These are phyloP conservation scores for Phrynosoma platyrhinos DNA, from an alignment of 2,113 vertebrate species.

Conservation along the genomic window DNA sequence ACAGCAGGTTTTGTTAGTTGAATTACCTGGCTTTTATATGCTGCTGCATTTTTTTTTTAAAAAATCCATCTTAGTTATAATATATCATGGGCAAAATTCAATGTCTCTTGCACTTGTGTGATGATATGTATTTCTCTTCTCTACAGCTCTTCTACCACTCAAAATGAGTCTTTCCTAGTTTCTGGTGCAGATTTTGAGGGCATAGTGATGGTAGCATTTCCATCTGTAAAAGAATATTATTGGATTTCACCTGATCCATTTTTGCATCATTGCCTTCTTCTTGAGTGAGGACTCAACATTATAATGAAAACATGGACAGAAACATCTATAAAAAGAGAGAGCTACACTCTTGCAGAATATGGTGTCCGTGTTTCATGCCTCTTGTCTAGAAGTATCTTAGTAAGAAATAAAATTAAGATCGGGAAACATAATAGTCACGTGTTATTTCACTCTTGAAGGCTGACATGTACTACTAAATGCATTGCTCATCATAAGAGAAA, in stretches of 20 bases:
- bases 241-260: too few relatives aligned
- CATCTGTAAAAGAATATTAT: too few relatives aligned
- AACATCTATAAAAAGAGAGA: not conserved
- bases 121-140: too few relatives aligned
- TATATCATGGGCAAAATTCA: not conserved
- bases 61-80: too few relatives aligned
- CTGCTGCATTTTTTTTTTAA: not conserved
- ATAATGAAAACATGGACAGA: not conserved
- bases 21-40: not conserved
- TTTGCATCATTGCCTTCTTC: not conserved
- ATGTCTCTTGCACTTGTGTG: too few relatives aligned
- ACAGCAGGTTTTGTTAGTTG: not conserved
- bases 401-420: not conserved
- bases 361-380: not conserved
- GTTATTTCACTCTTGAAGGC: not conserved
- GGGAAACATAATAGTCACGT: not conserved
- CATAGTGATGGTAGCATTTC: too few relatives aligned
- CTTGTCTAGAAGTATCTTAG: not conserved
- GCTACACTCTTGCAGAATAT: not conserved
- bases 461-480: not conserved
- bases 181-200: too few relatives aligned
- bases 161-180: too few relatives aligned
- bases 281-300: not conserved
- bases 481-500: not conserved
- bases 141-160: too few relatives aligned